Evolutionary conservation across 2,113 vertebrate species (phyloP).

Genomic region (Turdus rufiventris): DNA sequence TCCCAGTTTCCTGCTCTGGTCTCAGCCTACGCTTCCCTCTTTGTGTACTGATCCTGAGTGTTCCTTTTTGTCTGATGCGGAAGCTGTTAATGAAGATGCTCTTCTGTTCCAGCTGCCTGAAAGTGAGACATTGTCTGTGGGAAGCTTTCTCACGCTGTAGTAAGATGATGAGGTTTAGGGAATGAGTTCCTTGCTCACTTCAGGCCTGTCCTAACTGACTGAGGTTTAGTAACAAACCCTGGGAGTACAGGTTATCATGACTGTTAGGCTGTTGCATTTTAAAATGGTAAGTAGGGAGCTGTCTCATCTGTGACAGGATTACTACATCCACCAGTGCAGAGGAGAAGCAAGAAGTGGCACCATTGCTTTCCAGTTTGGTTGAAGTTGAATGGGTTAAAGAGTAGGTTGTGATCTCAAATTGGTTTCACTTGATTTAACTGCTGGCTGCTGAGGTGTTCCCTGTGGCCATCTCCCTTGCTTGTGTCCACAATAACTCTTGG

Average conservation of each 20-base stretch:
- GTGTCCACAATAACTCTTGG: neutral
- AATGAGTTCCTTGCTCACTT: neutral
- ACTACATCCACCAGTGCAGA: neutral
- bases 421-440: neutral
- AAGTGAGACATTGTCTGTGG: neutral
- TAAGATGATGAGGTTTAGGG: neutral
- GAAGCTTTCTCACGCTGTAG: neutral
- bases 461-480: neutral
- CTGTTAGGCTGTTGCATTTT: neutral
- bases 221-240: neutral
- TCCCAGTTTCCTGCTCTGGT: neutral
- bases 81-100: slow-evolving; percentile 43
- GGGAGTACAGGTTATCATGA: neutral
- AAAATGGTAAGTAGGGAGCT: neutral
- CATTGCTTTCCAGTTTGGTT: neutral
- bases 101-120: slow-evolving; percentile 16
- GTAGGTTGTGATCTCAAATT: neutral
- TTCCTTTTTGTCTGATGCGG: slow-evolving; percentile 11
- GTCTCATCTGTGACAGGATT: neutral
- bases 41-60: neutral
- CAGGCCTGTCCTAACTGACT: neutral
- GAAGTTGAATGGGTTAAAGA: neutral
- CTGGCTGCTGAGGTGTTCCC: neutral
- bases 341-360: neutral
- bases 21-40: neutral